Base-by-base conservation (phyloP, 2,113 vertebrate genomes). In the Myxocyprinus asiaticus region DNA sequence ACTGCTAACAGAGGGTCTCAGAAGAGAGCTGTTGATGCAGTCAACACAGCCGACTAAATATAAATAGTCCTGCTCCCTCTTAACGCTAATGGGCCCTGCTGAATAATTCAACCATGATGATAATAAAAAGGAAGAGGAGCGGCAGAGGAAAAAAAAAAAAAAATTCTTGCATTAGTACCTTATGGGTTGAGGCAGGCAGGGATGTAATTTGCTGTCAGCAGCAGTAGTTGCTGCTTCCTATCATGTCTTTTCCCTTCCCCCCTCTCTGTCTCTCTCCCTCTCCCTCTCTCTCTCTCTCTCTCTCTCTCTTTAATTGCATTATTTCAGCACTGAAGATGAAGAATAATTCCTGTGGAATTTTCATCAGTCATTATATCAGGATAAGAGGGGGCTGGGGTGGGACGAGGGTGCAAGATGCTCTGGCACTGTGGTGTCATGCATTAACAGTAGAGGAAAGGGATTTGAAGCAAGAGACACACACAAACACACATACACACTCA, bases 91-190 rank as follows among this genome's bases (percentile, higher is more conserved):
- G 87, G 90, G 43, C 85, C 86, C 75, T 88, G 81, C 87, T 94
- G 92, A 96, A 96, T 95, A 93, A 95, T 94, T 95, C 92, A 95
- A 86, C 79, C 89, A 70, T 86, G 89, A 90, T 93, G 93, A 93
- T 90, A 92, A 93, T 87, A 91, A 92, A 79, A 58, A 10, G 5
- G 67, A 7, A n/a, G 59, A 33, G 22, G 22, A 33, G 22, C 22
- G 22, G 22, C 22, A 42, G 33, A 6, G 9, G 47, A 9, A 92
- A 91, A 88, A 90, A 9, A 92, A 91, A 88, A 90, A 93, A 90
- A 89, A 87, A 92, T 85, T 89, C 90, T 87, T 86, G 80, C 89
- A 88, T 87, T 83, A 89, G 86, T 91, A 72, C 67, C 66, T 85
- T 90, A 91, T 89, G 81, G 92, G 90, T 90, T 82, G 86, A 83